Evolutionary conservation across 1,140 invertebrate genomes (phyloP), one percentile per base, ranked within the genome.

Genomic region (Acromyrmex heyeri): DNA sequence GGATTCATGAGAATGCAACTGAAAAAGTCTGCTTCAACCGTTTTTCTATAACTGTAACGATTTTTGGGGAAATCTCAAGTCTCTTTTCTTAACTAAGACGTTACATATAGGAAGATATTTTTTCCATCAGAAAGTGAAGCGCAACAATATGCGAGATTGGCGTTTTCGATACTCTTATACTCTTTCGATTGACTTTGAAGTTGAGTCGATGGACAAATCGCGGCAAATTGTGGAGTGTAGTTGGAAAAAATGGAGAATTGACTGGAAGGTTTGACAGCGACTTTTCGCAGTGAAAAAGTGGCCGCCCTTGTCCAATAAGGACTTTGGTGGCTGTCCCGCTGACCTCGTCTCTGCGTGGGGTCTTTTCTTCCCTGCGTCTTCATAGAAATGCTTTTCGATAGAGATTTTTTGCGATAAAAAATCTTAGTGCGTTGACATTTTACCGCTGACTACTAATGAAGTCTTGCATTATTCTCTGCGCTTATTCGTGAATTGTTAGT

Each of bases 291-390:
- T 79, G 91, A 90, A 91, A 94, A 90, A 93, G 91, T 93, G 89
- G 91, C 85, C 89, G 83, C 69, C 85, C 73, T 59, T 88, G 88
- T 91, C 90, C 87, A 83, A 91, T 92, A 87, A 87, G 81, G 65
- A 79, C 67, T 83, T 81, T 62, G 88, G 87, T 91, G 82, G 90
- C 77, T 91, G 92, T 91, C 91, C 90, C 78, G 91, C 91, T 94
- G 94, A 94, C 93, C 93, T 88, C 86, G 88, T 90, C 94, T 91
- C 93, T 75, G 92, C 91, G 94, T 93, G 93, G 93, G 94, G 93
- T 93, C 93, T 86, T 85, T 88, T 86, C 86, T 81, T 55, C 30
- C 75, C 88, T 69, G 77, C 86, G 88, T 91, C 73, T 77, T 88
- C 67, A 53, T 90, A 78, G 85, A 91, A 86, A 83, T 88, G 86